These are phyloP conservation scores for Eptesicus fuscus DNA, from an alignment of 2,113 vertebrate species.

Conservation along the genomic window DNA sequence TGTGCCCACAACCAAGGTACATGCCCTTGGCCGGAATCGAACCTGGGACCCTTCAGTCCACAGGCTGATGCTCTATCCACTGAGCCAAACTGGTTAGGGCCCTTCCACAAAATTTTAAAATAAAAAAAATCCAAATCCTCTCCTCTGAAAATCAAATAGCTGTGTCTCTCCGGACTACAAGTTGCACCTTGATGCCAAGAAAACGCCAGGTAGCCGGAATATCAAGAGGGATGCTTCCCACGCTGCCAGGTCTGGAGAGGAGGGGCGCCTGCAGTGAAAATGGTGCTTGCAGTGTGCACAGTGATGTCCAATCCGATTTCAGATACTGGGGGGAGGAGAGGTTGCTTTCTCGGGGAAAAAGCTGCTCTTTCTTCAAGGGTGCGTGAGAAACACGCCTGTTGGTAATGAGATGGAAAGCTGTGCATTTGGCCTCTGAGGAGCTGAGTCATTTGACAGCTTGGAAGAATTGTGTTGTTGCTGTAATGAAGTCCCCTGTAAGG, in stretches of 20 bases:
- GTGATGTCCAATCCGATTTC: not conserved
- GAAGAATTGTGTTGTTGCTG: not conserved
- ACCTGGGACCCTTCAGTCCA: too few relatives aligned
- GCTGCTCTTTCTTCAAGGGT: not conserved
- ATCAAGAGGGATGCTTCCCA: not conserved
- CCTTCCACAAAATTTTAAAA: not conserved
- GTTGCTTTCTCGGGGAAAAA: not conserved
- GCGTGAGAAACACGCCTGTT: not conserved
- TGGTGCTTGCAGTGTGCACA: not conserved
- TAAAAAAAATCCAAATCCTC: not conserved
- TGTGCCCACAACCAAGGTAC: too few relatives aligned
- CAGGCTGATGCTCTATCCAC: too few relatives aligned
- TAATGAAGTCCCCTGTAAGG: not conserved
- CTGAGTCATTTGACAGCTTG: constrained; percentile 3
- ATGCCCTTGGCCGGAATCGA: too few relatives aligned
- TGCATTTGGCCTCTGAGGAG: not conserved
- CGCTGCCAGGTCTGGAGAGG: not conserved
- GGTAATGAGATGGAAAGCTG: constrained; percentile 41
- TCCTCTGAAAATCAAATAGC: not conserved
- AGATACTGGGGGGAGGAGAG: not conserved
- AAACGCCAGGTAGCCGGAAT: not conserved
- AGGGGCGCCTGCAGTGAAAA: not conserved
- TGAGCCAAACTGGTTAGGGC: too few relatives aligned
- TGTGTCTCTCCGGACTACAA: not conserved
- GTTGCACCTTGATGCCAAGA: not conserved